Evolutionary conservation across 2,797 vertebrate genomes (phyloP), one percentile per base, ranked within the genome.

Genomic region (Neomorphus geoffroyi): DNA sequence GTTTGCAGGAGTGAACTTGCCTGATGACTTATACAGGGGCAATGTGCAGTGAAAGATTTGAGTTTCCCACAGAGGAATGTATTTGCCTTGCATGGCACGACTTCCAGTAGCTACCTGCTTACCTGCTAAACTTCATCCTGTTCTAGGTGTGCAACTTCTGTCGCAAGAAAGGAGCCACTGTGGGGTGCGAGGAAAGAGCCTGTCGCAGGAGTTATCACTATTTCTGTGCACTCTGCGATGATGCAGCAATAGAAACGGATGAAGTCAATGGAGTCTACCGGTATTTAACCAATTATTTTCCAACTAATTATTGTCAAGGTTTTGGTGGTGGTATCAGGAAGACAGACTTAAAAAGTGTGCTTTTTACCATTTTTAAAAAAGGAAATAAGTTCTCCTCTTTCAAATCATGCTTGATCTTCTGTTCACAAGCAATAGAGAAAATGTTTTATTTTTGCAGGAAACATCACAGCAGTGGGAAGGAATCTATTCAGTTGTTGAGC

Each of bases 191-290:
- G 32, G 43, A 96, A 45, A 90, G 84, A 58, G 7, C 39, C 22
- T 98, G 98, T 74, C 48, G 37, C 56, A 85, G 94, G 56, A 98
- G 90, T 43, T 98, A 98, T 67, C 98, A 98, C 95, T 98, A 95
- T 88, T 97, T 97, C 93, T 98, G 98, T 27, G 97, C 98, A 0
- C 94, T 95, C 79, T 82, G 91, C 6, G 97, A 97, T 4, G 62
- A 95, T 0, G 96, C 97, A 1, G 79, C 97, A 17, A 88, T 93
- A 67, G 88, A 97, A 72, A 91, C 70, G 2, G 96, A 97, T 75
- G 67, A 78, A 86, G 10, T 7, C 10, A 45, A 60, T 8, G 98
- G 98, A 81, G 33, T 66, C 94, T 98, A 98, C 80, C 94, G 94
- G 98, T 98, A 98, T 86, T 85, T 69, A 86, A 60, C 51, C 28